A percentile compares a stretch with the other conserved stretches of the same genome.
These are phyloP conservation scores for Coendou prehensilis DNA, from an alignment of 2,797 vertebrate species.

Conservation along the genomic window DNA sequence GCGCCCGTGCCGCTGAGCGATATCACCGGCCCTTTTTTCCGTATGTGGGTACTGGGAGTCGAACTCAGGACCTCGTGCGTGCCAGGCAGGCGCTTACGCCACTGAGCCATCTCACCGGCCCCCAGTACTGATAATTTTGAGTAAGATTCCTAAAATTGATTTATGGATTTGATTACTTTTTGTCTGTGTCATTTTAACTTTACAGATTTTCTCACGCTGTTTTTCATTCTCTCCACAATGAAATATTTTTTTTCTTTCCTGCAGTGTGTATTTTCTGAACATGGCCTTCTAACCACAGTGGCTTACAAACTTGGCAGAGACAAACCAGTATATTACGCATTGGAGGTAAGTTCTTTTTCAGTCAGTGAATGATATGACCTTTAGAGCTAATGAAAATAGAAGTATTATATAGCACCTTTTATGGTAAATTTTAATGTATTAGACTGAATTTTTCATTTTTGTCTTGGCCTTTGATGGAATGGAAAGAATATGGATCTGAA, in stretches of 20 bases:
- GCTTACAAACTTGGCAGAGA: conserved; percentile 98
- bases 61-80: no score
- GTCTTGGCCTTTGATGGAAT: background rate
- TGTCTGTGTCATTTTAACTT: conserved; percentile 34
- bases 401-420: conserved; percentile 44
- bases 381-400: conserved; percentile 40
- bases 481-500: background rate
- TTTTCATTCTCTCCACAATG: conserved; percentile 30
- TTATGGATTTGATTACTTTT: conserved; percentile 42
- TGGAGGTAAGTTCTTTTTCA: conserved; percentile 93
- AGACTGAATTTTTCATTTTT: background rate
- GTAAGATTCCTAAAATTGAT: conserved; percentile 22
- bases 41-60: no score
- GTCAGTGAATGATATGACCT: background rate
- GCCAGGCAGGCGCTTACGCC: no score
- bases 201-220: background rate
- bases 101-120: no score
- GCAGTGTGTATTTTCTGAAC: conserved; percentile 98
- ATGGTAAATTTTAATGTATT: conserved; percentile 23
- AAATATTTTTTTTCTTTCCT: conserved; percentile 63
- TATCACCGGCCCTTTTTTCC: no score
- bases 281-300: conserved; percentile 97
- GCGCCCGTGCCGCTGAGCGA: no score
- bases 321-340: conserved; percentile 95
- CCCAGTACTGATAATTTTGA: conserved; percentile 25